A percentile compares a stretch with the other conserved stretches of the same genome.
Evolutionary conservation across 1,140 invertebrate species (phyloP).

Genomic region (Heliconius hermathena): DNA sequence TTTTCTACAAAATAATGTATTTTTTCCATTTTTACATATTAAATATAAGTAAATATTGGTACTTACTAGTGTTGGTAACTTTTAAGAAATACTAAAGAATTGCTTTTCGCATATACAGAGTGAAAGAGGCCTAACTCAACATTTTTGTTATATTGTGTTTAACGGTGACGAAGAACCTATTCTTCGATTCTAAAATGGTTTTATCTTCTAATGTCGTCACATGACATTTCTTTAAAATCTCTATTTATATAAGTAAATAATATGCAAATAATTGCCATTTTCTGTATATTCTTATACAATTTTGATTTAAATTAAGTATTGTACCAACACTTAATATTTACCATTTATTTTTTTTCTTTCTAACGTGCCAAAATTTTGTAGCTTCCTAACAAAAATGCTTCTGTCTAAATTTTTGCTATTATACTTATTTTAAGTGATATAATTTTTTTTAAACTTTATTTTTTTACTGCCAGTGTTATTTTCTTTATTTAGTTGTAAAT

Average conservation of each 20-base stretch:
- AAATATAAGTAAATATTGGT: neutral
- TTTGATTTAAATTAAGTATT: too few relatives aligned
- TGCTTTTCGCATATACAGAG: too few relatives aligned
- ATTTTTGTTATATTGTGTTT: too few relatives aligned
- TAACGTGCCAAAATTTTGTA: constrained; percentile 58
- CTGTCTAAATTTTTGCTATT: constrained; percentile 12
- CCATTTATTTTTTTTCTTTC: constrained; percentile 1
- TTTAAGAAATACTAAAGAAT: neutral
- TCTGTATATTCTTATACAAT: too few relatives aligned
- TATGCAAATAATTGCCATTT: too few relatives aligned
- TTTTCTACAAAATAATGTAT: neutral
- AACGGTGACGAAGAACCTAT: too few relatives aligned
- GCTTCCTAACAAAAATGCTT: constrained; percentile 12
- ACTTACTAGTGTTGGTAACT: neutral
- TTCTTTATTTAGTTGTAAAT: constrained; percentile 59
- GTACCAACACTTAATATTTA: neutral
- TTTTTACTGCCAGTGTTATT: constrained; percentile 35
- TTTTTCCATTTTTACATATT: neutral
- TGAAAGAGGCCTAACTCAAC: too few relatives aligned
- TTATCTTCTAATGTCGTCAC: too few relatives aligned
- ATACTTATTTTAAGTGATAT: neutral
- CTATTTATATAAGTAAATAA: too few relatives aligned
- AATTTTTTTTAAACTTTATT: constrained; percentile 23
- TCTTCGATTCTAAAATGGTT: too few relatives aligned
- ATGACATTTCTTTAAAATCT: too few relatives aligned